These are phyloP conservation scores for Tenodera sinensis DNA, from an alignment of 2,888 invertebrate genomes.

Conservation along the genomic window DNA sequence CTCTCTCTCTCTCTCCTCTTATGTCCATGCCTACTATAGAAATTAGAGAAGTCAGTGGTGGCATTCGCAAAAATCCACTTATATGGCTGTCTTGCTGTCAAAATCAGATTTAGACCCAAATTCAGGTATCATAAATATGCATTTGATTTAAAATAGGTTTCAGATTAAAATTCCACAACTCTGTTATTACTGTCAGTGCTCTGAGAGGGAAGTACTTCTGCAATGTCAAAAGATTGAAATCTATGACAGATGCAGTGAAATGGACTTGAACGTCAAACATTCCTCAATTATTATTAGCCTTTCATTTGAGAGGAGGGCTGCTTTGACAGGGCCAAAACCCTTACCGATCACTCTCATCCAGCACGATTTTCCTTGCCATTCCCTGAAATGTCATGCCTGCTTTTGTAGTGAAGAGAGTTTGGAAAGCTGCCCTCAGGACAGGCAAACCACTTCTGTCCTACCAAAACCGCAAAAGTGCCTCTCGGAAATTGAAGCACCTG, in stretches of 20 bases:
- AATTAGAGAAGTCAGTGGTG: too few relatives aligned
- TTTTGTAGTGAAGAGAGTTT: not conserved
- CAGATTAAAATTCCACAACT: too few relatives aligned
- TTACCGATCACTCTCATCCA: not conserved
- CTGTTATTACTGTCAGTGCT: too few relatives aligned
- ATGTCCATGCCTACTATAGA: too few relatives aligned
- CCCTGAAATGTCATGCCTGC: not conserved
- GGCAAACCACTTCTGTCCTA: not conserved
- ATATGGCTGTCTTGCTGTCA: too few relatives aligned
- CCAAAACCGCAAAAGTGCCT: not conserved
- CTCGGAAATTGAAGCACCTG: not conserved
- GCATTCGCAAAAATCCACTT: too few relatives aligned
- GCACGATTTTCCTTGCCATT: not conserved
- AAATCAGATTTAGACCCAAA: too few relatives aligned
- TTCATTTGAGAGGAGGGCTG: not conserved
- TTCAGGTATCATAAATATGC: too few relatives aligned
- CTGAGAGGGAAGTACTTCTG: not conserved
- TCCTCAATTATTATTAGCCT: not conserved
- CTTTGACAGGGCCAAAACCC: not conserved
- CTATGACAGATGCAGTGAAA: not conserved
- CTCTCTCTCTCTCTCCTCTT: too few relatives aligned
- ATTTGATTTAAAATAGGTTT: too few relatives aligned
- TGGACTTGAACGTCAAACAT: not conserved
- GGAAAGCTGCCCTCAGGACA: not conserved
- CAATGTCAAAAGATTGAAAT: not conserved